A percentile compares a stretch with the other conserved stretches of the same genome.
phyloP scores from a whole-genome alignment of 1,140 invertebrate genomes.

The Aphaenogaster floridana region DNA sequence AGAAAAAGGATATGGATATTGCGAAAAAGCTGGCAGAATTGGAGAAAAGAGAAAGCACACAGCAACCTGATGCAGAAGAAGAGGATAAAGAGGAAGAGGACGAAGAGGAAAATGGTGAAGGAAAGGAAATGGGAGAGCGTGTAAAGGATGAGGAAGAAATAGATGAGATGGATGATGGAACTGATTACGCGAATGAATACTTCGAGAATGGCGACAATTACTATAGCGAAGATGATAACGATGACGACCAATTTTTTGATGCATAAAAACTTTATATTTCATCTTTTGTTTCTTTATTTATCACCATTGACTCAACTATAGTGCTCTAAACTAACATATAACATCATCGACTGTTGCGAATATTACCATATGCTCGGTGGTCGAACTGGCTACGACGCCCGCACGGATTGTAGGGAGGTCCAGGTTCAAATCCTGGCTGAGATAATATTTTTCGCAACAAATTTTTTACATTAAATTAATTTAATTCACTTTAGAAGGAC shows the following conservation, averaged over 20 bases:
- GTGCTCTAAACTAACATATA: too few species aligned
- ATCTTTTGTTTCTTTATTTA: too few species aligned
- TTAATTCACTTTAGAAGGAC: too few species aligned
- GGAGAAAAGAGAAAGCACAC: conserved; percentile 87
- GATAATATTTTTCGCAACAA: too few species aligned
- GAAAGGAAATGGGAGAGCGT: conserved; percentile 89
- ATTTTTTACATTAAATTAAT: too few species aligned
- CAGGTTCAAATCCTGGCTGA: too few species aligned
- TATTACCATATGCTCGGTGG: too few species aligned
- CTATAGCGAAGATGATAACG: conserved; percentile 95
- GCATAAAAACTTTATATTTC: conserved; percentile 69
- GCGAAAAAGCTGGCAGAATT: conserved; percentile 88
- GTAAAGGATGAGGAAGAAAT: conserved; percentile 85
- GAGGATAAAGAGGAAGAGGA: conserved; percentile 87
- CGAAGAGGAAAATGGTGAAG: conserved; percentile 86
- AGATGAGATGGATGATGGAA: conserved; percentile 91
- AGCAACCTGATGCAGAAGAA: conserved; percentile 85
- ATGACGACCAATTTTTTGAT: conserved; percentile 90
- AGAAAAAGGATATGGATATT: conserved; percentile 82
- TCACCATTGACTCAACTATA: too few species aligned
- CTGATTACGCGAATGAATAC: conserved; percentile 94
- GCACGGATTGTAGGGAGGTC: too few species aligned
- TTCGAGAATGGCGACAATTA: conserved; percentile 96
- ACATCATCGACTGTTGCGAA: too few species aligned
- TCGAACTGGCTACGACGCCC: too few species aligned